Conservation (phyloP, 2,797 vertebrate genomes). For the Parotocinclus haroldoi region DNA sequence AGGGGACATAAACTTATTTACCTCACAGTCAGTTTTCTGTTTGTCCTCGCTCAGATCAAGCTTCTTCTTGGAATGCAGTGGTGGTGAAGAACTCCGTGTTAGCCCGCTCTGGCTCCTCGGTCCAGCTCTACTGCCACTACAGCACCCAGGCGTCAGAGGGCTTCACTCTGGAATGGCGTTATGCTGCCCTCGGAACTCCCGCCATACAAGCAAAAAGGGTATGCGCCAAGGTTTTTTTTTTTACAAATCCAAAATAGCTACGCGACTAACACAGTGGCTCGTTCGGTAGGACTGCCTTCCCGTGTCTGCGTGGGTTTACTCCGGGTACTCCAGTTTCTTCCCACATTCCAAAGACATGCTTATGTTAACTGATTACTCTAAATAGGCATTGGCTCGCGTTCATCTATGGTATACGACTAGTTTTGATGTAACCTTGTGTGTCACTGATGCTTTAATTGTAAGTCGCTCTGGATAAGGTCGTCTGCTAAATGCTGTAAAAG, state of each 20-base stretch:
- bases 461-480: no score
- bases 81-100: conserved; percentile 54
- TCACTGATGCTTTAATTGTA: no score
- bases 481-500: no score
- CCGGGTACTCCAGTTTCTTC: no score
- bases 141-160: conserved; percentile 54
- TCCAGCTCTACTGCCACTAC: conserved; percentile 61
- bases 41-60: conserved; percentile 11
- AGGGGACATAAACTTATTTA: background rate
- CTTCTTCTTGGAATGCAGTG: conserved; percentile 25
- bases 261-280: no score
- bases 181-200: conserved; percentile 26
- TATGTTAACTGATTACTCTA: no score
- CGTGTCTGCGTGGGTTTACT: no score
- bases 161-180: conserved; percentile 70
- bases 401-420: no score
- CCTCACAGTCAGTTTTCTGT: background rate
- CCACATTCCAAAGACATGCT: background rate
- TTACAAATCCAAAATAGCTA: no score
- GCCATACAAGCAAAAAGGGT: conserved; percentile 40
- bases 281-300: no score
- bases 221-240: background rate
- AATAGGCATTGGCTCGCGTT: no score
- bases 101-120: conserved; percentile 38
- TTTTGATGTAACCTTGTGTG: no score